Percentiles rank a stretch among this genome's conserved stretches.
phyloP scores from a whole-genome alignment of 2,888 invertebrate species.

The Meteorus colon region DNA sequence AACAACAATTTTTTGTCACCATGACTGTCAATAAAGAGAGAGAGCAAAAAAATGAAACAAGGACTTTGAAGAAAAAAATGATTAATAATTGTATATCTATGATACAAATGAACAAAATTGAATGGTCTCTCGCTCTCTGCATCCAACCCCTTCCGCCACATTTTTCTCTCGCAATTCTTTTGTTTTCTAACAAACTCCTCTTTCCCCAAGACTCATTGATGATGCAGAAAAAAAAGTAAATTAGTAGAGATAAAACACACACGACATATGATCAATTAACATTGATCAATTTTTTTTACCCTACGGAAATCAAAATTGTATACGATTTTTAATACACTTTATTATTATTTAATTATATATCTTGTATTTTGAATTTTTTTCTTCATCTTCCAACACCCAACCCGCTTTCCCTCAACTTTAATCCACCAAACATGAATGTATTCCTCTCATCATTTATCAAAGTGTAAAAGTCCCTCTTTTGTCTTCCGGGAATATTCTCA shows the following conservation, averaged over 20 bases:
- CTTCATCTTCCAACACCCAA: neutral
- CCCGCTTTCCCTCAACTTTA: conserved; percentile 11
- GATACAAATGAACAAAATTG: neutral
- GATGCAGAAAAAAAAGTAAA: conserved; percentile 11
- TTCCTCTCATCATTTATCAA: conserved; percentile 30
- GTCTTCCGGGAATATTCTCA: conserved; percentile 11
- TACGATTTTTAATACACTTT: conserved; percentile 72
- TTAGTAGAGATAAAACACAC: conserved; percentile 4
- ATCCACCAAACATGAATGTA: conserved; percentile 28
- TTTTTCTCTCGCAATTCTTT: conserved; percentile 14
- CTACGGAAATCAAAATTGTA: conserved; percentile 70
- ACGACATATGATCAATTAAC: neutral
- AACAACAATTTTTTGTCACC: conserved; percentile 27
- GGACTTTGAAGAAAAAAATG: conserved; percentile 40
- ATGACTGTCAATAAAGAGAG: conserved; percentile 33
- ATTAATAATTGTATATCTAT: conserved; percentile 31
- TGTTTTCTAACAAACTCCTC: conserved; percentile 1
- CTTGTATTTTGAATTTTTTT: conserved; percentile 51
- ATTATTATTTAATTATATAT: conserved; percentile 67
- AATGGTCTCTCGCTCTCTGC: conserved; percentile 35
- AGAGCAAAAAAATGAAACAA: conserved; percentile 53
- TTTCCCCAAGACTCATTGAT: conserved; percentile 15
- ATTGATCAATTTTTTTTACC: conserved; percentile 28
- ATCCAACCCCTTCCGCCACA: conserved; percentile 4
- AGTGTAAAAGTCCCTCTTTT: conserved; percentile 9